Evolutionary conservation across 64 coral and sea anemone species (phyloP).

Genomic region (Catalaphyllia jardinei): DNA sequence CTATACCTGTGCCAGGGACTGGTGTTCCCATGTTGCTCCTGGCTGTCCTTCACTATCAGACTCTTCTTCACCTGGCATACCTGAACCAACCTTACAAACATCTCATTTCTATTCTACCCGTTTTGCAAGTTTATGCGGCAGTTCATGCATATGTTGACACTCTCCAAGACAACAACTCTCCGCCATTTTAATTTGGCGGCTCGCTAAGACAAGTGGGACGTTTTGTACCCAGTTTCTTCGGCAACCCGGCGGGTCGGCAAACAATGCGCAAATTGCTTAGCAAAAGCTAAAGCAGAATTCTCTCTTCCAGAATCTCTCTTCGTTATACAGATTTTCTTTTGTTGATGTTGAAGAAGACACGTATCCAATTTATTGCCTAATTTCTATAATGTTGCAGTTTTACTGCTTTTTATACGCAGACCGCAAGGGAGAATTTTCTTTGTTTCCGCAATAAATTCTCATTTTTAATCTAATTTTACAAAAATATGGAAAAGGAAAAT

Average conservation of each 20-base stretch:
- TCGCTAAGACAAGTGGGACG: conserved; percentile 9
- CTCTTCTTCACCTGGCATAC: conserved; percentile 27
- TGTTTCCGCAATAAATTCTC: too few species aligned
- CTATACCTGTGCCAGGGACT: conserved; percentile 90
- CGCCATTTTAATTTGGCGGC: conserved; percentile 64
- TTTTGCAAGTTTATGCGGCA: not conserved
- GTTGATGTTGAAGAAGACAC: not conserved
- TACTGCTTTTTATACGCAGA: too few species aligned
- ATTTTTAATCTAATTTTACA: too few species aligned
- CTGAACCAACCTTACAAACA: conserved; percentile 10
- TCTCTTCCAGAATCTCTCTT: not conserved
- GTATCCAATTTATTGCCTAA: too few species aligned
- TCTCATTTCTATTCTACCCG: not conserved
- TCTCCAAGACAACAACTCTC: conserved; percentile 5
- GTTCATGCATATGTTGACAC: not conserved
- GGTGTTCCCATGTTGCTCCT: conserved; percentile 90
- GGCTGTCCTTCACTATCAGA: conserved; percentile 27
- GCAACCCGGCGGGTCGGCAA: not conserved
- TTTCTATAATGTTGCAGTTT: too few species aligned
- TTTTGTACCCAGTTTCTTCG: conserved; percentile 25
- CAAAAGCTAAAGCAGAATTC: not conserved
- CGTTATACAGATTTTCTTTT: not conserved
- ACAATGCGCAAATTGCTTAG: not conserved
- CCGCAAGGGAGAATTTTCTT: too few species aligned
- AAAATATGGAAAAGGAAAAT: too few species aligned